A percentile compares a stretch with the other conserved stretches of the same genome.
Conservation (phyloP, 2,797 vertebrate genomes). For the Aeoliscus strigatus region DNA sequence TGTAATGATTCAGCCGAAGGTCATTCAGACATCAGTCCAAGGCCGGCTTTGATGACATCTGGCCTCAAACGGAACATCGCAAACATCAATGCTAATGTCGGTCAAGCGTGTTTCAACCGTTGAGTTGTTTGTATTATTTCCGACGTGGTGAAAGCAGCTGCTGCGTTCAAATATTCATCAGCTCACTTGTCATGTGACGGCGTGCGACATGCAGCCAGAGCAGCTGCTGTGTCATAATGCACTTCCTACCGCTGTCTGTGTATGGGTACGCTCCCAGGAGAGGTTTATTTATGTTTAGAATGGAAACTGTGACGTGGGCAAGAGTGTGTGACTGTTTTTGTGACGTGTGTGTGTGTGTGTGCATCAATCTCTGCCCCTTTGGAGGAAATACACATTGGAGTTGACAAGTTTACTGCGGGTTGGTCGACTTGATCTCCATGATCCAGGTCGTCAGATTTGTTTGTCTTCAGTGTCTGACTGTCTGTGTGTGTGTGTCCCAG, state of each 20-base stretch:
- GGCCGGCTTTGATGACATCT: too few relatives aligned
- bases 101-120: background rate
- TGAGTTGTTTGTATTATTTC: too few relatives aligned
- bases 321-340: background rate
- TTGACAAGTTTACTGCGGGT: conserved; percentile 20
- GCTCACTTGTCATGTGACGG: conserved; percentile 13
- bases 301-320: conserved; percentile 52
- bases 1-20: conserved; percentile 27
- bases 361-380: conserved; percentile 3
- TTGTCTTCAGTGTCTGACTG: too few relatives aligned
- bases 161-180: background rate
- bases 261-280: conserved; percentile 21
- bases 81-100: accelerated
- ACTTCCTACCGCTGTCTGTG: conserved; percentile 15
- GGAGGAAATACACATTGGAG: conserved; percentile 40
- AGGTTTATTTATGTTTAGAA: conserved; percentile 51
- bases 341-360: conserved; percentile 4
- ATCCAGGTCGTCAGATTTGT: too few relatives aligned
- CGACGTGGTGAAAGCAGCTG: too few relatives aligned
- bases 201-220: conserved; percentile 3
- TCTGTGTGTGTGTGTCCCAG: too few relatives aligned
- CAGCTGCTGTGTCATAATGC: conserved; percentile 31
- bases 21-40: too few relatives aligned
- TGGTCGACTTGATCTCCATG: too few relatives aligned
- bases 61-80: too few relatives aligned